Conservation (phyloP, 2,797 vertebrate species). For the Takifugu ocellatus region DNA sequence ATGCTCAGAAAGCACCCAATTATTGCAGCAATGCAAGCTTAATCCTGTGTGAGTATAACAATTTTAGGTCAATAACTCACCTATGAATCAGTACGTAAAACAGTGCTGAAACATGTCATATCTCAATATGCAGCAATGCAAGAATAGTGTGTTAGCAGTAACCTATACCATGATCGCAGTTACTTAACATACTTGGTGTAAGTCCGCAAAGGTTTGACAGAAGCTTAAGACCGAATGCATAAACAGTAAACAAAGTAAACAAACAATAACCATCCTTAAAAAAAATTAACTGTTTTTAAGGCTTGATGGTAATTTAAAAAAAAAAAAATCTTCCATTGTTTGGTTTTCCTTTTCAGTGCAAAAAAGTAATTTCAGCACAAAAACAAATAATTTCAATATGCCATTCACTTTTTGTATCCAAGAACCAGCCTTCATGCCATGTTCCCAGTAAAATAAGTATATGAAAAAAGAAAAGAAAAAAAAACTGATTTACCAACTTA, state of each 20-base stretch:
- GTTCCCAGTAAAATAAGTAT: constrained; percentile 31
- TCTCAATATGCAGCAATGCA: constrained; percentile 60
- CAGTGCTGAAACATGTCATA: background rate
- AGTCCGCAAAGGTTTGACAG: constrained; percentile 57
- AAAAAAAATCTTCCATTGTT: constrained; percentile 11
- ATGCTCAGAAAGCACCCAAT: constrained; percentile 47
- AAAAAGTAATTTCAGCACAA: constrained; percentile 53
- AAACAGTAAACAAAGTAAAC: constrained; percentile 23
- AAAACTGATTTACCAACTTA: constrained; percentile 52
- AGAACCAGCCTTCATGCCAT: constrained; percentile 19
- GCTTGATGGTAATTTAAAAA: constrained; percentile 50
- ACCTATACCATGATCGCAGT: constrained; percentile 52
- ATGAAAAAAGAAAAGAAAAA: constrained; percentile 55
- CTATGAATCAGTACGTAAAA: background rate
- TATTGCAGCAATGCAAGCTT: constrained; percentile 80
- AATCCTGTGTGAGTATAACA: constrained; percentile 66
- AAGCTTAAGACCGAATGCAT: constrained; percentile 18
- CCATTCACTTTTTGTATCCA: background rate
- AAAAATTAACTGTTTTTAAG: constrained; percentile 63
- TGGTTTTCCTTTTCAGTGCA: constrained; percentile 30
- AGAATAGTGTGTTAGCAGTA: constrained; percentile 71
- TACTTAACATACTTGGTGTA: constrained; percentile 37
- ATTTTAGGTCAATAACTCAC: constrained; percentile 21
- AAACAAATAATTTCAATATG: constrained; percentile 39
- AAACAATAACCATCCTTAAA: constrained; percentile 16